Evolutionary conservation across 2,888 invertebrate genomes (phyloP).

Genomic region (Trachelus troglodyta): DNA sequence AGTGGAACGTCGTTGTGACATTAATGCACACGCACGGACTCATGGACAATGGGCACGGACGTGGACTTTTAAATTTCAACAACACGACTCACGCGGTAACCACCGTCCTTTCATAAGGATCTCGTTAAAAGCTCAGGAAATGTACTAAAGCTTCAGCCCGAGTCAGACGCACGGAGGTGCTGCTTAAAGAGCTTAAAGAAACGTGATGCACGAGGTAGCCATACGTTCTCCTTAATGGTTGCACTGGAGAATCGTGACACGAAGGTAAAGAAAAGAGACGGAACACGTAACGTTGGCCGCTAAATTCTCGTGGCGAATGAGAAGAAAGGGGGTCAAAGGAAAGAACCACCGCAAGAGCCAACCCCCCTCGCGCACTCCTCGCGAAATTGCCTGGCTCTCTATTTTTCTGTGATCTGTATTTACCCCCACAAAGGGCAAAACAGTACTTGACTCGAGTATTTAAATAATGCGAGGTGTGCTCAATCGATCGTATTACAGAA

Average conservation of each 20-base stretch:
- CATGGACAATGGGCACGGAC: not conserved
- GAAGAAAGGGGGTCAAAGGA: not conserved
- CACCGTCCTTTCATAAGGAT: slow-evolving; percentile 40
- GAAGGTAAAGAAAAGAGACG: not conserved
- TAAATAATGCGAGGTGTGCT: not conserved
- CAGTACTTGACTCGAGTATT: not conserved
- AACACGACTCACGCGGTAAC: slow-evolving; percentile 16
- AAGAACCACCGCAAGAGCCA: not conserved
- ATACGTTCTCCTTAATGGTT: slow-evolving; percentile 52
- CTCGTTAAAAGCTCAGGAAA: slow-evolving; percentile 57
- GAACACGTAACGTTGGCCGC: not conserved
- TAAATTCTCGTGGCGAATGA: not conserved
- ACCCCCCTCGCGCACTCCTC: not conserved
- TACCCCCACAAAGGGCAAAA: not conserved
- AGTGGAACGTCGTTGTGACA: not conserved
- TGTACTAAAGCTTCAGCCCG: slow-evolving; percentile 40
- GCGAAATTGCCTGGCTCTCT: not conserved
- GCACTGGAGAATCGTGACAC: slow-evolving; percentile 24
- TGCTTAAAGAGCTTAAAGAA: slow-evolving; percentile 51
- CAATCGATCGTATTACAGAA: not conserved
- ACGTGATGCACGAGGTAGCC: slow-evolving; percentile 35
- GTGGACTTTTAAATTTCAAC: slow-evolving; percentile 27
- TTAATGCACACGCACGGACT: not conserved
- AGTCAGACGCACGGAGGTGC: slow-evolving; percentile 37
- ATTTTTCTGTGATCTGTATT: not conserved